Evolutionary conservation across 2,888 invertebrate genomes (phyloP).

Genomic region (Acleris literana): DNA sequence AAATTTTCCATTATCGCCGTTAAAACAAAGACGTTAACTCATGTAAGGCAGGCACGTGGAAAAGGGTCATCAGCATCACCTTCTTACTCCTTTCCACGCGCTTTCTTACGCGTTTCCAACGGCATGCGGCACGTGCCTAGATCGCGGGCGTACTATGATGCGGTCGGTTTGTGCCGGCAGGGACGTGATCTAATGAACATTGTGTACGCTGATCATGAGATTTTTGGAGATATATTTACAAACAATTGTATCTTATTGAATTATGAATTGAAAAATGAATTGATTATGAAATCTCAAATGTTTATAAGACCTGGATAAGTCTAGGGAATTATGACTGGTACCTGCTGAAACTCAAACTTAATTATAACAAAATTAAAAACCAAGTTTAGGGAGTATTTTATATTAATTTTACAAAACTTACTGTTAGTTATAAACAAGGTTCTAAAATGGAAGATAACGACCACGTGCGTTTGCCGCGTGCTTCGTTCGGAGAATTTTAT

Average conservation of each 20-base stretch:
- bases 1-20: slow-evolving; percentile 65
- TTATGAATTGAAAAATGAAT: too few species aligned
- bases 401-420: slow-evolving; percentile 5
- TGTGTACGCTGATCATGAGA: background rate
- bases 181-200: slow-evolving; percentile 24
- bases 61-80: slow-evolving; percentile 28
- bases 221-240: too few species aligned
- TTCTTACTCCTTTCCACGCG: background rate
- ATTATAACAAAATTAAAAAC: too few species aligned
- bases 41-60: slow-evolving; percentile 56
- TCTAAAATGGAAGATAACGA: slow-evolving; percentile 10
- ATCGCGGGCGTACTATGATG: background rate
- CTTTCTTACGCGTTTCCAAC: slow-evolving; percentile 13
- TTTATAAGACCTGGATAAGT: too few species aligned
- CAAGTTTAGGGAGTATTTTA: background rate
- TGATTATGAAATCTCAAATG: too few species aligned
- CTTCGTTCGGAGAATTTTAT: slow-evolving; percentile 4
- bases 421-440: background rate
- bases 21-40: slow-evolving; percentile 57
- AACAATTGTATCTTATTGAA: too few species aligned
- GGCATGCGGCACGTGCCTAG: slow-evolving; percentile 24
- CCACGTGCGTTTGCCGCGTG: slow-evolving; percentile 13
- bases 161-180: background rate
- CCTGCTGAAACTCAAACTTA: too few species aligned
- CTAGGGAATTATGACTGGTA: too few species aligned